Conservation (phyloP, 2,888 invertebrate genomes). For the Cantharis rustica region DNA sequence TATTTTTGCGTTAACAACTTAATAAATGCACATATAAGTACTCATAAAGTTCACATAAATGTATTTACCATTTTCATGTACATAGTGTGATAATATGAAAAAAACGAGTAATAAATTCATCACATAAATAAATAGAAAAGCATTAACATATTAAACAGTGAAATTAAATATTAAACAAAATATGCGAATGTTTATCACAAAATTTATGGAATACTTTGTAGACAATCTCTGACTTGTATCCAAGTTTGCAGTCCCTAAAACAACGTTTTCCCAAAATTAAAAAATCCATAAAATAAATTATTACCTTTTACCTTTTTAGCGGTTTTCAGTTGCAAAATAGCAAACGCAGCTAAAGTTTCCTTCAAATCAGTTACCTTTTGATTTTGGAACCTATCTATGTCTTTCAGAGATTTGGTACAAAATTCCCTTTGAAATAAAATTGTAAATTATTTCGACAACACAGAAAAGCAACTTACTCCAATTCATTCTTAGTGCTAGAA, state of each 20-base stretch:
- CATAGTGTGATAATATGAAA: background rate
- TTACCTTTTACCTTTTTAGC: constrained; percentile 67
- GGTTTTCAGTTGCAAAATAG: constrained; percentile 73
- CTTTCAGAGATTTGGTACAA: constrained; percentile 67
- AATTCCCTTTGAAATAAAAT: constrained; percentile 64
- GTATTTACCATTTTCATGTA: background rate
- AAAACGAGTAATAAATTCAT: constrained; percentile 9
- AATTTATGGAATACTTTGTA: constrained; percentile 71
- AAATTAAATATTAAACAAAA: background rate
- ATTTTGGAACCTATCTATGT: constrained; percentile 73
- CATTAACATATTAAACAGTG: constrained; percentile 7
- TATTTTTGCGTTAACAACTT: background rate
- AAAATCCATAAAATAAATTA: background rate
- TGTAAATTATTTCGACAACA: background rate
- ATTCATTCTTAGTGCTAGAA: constrained; percentile 61
- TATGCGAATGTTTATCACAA: background rate
- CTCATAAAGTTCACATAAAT: background rate
- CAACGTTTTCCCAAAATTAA: background rate
- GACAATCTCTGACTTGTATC: constrained; percentile 75
- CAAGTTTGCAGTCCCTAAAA: constrained; percentile 76
- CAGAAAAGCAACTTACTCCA: constrained; percentile 60
- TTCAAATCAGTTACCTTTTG: constrained; percentile 74
- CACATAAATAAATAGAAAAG: constrained; percentile 11
- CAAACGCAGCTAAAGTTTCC: constrained; percentile 72
- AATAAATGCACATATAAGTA: constrained; percentile 5